Evolutionary conservation across 2,113 vertebrate species (phyloP).

Genomic region (Ellobius talpinus): DNA sequence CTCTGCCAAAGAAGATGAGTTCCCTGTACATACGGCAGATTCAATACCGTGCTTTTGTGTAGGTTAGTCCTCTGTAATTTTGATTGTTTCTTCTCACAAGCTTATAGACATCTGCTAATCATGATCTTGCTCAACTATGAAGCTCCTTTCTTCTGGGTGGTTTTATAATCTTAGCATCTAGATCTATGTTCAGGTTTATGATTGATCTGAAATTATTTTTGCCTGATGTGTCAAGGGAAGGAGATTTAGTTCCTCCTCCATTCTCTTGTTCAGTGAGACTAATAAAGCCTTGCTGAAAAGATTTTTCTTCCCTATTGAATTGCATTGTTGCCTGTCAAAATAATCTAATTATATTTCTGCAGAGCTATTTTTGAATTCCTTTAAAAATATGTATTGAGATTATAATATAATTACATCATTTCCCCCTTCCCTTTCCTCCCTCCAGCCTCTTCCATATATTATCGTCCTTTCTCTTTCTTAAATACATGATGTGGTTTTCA

Average conservation of each 20-base stretch:
- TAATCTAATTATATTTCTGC: background rate
- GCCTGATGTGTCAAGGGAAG: background rate
- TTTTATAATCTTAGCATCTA: slow-evolving; percentile 26
- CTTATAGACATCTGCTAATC: slow-evolving; percentile 28
- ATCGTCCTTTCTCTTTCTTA: no score
- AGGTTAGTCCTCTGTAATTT: slow-evolving; percentile 29
- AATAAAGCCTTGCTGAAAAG: background rate
- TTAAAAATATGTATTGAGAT: background rate
- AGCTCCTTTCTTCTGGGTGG: background rate
- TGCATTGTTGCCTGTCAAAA: background rate
- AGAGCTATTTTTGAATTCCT: slow-evolving; percentile 32
- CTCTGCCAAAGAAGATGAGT: background rate
- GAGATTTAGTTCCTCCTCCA: background rate
- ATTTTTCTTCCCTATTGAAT: slow-evolving; percentile 34
- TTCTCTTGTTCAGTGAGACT: slow-evolving; percentile 11
- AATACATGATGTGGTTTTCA: background rate
- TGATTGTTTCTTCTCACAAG: background rate
- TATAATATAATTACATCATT: background rate
- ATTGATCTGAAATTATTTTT: slow-evolving; percentile 45
- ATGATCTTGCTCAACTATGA: background rate
- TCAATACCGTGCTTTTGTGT: background rate
- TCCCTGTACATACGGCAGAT: background rate
- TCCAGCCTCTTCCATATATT: background rate
- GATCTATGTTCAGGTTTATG: slow-evolving; percentile 41
- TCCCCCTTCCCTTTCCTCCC: background rate